Evolutionary conservation across 92 coral and sea anemone species (phyloP).

Genomic region (Paramuricea clavata): DNA sequence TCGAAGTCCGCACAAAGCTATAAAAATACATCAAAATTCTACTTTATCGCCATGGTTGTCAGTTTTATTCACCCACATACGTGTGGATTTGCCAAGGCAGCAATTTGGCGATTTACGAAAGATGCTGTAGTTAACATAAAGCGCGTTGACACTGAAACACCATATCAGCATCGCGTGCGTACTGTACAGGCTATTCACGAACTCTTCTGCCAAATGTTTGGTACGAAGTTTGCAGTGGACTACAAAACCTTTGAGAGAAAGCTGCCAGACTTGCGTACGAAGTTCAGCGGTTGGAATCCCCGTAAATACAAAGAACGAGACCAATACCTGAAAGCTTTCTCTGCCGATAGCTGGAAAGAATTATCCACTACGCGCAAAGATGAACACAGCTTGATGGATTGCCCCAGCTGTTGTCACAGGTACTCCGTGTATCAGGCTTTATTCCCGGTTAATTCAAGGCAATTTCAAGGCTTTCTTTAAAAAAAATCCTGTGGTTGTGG

Average conservation of each 20-base stretch:
- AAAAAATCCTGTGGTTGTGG: too few relatives aligned
- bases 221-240: too few relatives aligned
- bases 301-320: constrained; percentile 58
- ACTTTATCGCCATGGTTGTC: not conserved
- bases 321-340: constrained; percentile 65
- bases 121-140: not conserved
- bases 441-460: constrained; percentile 62
- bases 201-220: too few relatives aligned
- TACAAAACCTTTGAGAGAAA: constrained; percentile 50
- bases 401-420: constrained; percentile 62
- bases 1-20: too few relatives aligned
- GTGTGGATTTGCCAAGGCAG: not conserved
- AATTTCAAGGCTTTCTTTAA: too few relatives aligned
- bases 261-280: constrained; percentile 60
- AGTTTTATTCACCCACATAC: constrained; percentile 8
- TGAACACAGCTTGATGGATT: constrained; percentile 56
- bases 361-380: constrained; percentile 33
- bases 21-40: not conserved
- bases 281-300: constrained; percentile 64
- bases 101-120: not conserved
- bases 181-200: not conserved
- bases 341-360: constrained; percentile 48
- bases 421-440: constrained; percentile 34
- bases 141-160: constrained; percentile 6
- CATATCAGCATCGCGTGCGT: constrained; percentile 11